Base-by-base conservation (phyloP, 2,113 vertebrate genomes). In the Hemichromis elongatus region DNA sequence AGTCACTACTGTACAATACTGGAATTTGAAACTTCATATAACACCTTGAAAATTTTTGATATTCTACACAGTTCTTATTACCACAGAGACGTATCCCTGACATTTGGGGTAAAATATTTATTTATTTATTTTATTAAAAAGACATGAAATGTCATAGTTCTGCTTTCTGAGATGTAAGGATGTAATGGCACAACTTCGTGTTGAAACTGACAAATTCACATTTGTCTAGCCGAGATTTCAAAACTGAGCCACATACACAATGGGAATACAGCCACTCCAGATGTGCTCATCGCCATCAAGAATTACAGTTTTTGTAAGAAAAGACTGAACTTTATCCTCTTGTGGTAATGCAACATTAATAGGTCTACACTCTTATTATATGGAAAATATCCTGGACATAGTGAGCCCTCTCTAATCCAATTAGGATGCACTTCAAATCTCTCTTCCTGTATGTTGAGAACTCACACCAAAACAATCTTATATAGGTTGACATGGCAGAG, bases 241-340 rank as follows among this genome's bases (percentile, higher is more conserved):
- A 45, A 26, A 70, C 66, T 1, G 40, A 24, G 63, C 63, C n/a
- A 42, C 63, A 42, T 42, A 42, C 63, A 42, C 63, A 68, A 42
- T 68, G 81, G 85, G 90, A 93, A 85, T 87, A 81, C 61, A 42
- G 89, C 68, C 3, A 47, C 86, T 85, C 90, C 89, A 94, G 90
- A 93, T 91, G 90, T 91, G 91, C 47, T 83, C 82, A 86, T 21
- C 54, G 88, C 85, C 88, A 66, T 87, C 86, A 81, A 80, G 89
- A 89, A 84, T 89, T 90, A 91, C 80, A 73, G 88, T 86, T 53
- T 42, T 52, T 52, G 90, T 94, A 90, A 90, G 90, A 66, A 86
- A 89, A 84, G 63, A 82, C 30, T 88, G 86, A 88, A 89, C 86
- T 92, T 92, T 87, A 92, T 92, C 93, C 86, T 84, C 88, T 63